Base-by-base conservation (phyloP, 2,888 invertebrate genomes). In the Leptinotarsa rubiginosa region DNA sequence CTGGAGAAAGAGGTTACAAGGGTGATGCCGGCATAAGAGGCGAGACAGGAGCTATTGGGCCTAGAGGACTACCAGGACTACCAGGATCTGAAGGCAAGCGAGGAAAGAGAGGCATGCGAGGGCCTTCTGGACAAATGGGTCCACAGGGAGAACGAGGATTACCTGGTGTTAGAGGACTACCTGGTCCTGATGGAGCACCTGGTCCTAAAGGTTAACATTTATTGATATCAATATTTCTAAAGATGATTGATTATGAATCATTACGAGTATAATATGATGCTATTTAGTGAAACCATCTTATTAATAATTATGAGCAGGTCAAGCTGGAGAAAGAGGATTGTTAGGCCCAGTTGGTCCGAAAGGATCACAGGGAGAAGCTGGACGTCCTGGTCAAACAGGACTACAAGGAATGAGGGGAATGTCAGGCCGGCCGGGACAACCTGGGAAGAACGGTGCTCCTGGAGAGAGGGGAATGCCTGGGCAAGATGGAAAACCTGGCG, bases 401-500 rank as follows among this genome's bases (percentile, higher is more conserved):
- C 78, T 87, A 20, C 89, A 92, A 88, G 93, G 92, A 22, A 83
- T 90, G 22, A 86, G 92, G 80, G 93, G 93, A 41, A 86, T 90
- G 50, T 89, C 90, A 20, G 96, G 96, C 47, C 89, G 94, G 77
- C 90, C 93, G 16, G 96, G 95, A 31, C 88, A 92, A 7, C 87
- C 91, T 12, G 95, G 95, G 0, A 93, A 93, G 87, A 87, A 91
- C 12, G 94, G 94, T 4, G 90, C 91, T 71, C 90, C 92, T 62
- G 94, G 94, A 31, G 94, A 94, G 84, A 89, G 94, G 76, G 94
- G 94, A 64, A 89, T 93, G 82, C 92, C 93, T 65, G 96, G 96
- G 13, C 93, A 94, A 73, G 96, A 96, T 87, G 96, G 96, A 7
- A 94, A 94, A 84, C 91, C 94, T 16, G 97, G 97, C 31, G 96